Conservation (phyloP, 2,888 invertebrate species). For the Ectobius pallidus region DNA sequence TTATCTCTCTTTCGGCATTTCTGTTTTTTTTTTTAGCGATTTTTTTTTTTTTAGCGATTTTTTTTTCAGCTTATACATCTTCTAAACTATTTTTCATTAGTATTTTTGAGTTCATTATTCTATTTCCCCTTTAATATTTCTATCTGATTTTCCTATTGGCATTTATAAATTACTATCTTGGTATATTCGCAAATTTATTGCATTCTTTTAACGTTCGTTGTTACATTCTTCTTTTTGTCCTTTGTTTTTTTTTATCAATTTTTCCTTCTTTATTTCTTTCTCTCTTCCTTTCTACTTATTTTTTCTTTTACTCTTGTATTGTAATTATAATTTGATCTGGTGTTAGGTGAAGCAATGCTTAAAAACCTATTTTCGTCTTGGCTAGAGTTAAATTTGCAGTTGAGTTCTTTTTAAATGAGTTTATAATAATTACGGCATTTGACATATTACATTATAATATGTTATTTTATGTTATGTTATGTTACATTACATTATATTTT, state of each 20-base stretch:
- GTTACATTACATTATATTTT: no score
- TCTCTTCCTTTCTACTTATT: background rate
- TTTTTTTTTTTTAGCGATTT: background rate
- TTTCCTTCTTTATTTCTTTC: background rate
- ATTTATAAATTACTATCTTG: no score
- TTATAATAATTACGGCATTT: no score
- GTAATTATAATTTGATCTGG: background rate
- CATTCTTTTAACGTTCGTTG: background rate
- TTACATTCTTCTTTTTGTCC: background rate
- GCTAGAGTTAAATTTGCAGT: no score
- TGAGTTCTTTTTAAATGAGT: no score
- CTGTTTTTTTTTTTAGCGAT: background rate
- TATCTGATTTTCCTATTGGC: no score
- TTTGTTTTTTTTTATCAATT: background rate
- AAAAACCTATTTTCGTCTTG: no score
- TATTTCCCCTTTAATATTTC: background rate
- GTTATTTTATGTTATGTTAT: no score
- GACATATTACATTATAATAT: no score
- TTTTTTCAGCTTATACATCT: background rate
- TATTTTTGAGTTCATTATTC: background rate
- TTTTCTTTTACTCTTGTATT: background rate
- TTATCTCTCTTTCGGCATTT: background rate
- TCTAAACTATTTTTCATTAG: background rate
- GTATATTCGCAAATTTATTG: no score
- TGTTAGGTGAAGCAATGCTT: no score